These are phyloP conservation scores for Eupelmus urozonus DNA, from an alignment of 2,888 invertebrate genomes.

Conservation along the genomic window DNA sequence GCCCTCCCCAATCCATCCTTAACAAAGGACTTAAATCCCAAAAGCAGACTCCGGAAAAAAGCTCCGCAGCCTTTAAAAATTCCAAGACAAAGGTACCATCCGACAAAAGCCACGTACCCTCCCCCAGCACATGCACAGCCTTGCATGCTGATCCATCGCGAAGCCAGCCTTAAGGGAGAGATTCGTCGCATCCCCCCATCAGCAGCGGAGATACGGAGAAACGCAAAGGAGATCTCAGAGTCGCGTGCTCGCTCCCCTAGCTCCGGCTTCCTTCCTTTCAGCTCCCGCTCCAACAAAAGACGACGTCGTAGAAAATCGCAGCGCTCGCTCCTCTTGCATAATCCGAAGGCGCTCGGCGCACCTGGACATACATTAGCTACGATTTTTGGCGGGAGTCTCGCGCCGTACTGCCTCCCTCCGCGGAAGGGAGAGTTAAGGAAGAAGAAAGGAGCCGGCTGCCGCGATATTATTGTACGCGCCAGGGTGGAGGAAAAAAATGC, in stretches of 20 bases:
- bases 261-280: constrained; percentile 5
- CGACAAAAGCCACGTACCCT: constrained; percentile 9
- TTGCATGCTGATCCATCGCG: too few relatives aligned
- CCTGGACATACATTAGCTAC: constrained; percentile 25
- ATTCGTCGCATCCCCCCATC: too few relatives aligned
- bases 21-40: too few relatives aligned
- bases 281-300: background rate
- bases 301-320: background rate
- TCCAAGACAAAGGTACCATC: constrained; percentile 20
- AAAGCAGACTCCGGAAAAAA: too few relatives aligned
- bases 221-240: too few relatives aligned
- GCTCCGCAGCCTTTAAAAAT: too few relatives aligned
- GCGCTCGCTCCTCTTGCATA: constrained; percentile 34
- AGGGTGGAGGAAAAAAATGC: background rate
- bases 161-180: too few relatives aligned
- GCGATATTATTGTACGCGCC: background rate
- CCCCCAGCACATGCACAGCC: too few relatives aligned
- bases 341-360: constrained; percentile 13
- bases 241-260: constrained; percentile 4
- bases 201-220: too few relatives aligned
- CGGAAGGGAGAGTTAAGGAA: constrained; percentile 12
- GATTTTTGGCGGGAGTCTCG: constrained; percentile 19
- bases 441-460: constrained; percentile 7
- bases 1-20: too few relatives aligned
- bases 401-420: constrained; percentile 12